A percentile compares a stretch with the other conserved stretches of the same genome.
These are phyloP conservation scores for Gambusia affinis DNA, from an alignment of 2,113 vertebrate species.

Conservation along the genomic window DNA sequence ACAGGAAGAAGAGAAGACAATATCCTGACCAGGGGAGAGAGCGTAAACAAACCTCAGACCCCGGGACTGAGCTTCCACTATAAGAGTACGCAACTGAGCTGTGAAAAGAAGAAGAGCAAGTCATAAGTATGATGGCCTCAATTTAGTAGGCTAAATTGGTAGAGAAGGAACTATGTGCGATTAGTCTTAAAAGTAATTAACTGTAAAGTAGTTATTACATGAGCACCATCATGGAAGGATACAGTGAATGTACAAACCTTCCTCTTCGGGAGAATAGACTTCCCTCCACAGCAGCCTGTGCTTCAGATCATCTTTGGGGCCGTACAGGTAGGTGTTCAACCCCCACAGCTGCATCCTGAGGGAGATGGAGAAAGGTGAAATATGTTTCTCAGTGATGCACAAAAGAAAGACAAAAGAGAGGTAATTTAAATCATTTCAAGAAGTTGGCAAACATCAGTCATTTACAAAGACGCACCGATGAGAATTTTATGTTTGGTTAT, in stretches of 20 bases:
- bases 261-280: constrained; percentile 86
- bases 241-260: constrained; percentile 70
- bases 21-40: constrained; percentile 89
- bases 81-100: constrained; percentile 81
- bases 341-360: constrained; percentile 81
- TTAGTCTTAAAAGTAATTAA: too few relatives aligned
- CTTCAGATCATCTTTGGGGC: constrained; percentile 89
- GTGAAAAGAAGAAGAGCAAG: constrained; percentile 11
- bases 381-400: neutral
- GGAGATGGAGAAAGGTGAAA: neutral
- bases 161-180: too few relatives aligned
- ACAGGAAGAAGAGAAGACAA: constrained; percentile 86
- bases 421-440: neutral
- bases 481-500: too few relatives aligned
- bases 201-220: too few relatives aligned
- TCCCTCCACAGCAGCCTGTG: constrained; percentile 89
- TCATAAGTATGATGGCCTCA: neutral
- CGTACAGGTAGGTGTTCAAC: constrained; percentile 88
- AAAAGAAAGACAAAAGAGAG: neutral
- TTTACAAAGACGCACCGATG: neutral
- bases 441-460: neutral
- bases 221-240: neutral
- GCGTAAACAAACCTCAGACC: constrained; percentile 84
- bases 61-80: constrained; percentile 76
- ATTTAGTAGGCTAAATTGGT: neutral